Percentiles rank a stretch among this genome's conserved stretches.
phyloP scores from a whole-genome alignment of 1,140 invertebrate species.

The Gonatopus flavifemur region DNA sequence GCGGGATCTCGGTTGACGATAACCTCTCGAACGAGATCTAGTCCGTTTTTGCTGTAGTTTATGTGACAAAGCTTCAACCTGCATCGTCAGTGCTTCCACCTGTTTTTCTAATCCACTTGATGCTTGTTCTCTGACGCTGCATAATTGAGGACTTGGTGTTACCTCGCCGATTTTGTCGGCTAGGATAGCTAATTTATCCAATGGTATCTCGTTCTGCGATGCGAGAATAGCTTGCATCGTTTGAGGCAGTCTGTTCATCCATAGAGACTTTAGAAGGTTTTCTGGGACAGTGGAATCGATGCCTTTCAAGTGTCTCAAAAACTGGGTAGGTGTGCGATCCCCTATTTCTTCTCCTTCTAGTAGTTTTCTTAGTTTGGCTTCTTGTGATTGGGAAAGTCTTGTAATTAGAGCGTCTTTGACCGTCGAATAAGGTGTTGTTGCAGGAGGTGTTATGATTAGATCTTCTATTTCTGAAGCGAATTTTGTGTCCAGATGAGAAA shows the following conservation, averaged over 20 bases:
- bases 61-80: too few relatives aligned
- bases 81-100: too few relatives aligned
- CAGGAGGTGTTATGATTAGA: constrained; percentile 15
- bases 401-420: constrained; percentile 34
- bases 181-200: constrained; percentile 39
- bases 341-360: constrained; percentile 38
- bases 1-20: background rate
- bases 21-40: background rate
- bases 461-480: constrained; percentile 7
- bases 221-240: constrained; percentile 17
- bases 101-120: too few relatives aligned
- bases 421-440: constrained; percentile 16
- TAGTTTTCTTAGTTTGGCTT: constrained; percentile 26
- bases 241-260: constrained; percentile 17
- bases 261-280: constrained; percentile 17
- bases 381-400: constrained; percentile 25
- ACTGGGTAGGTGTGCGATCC: constrained; percentile 38
- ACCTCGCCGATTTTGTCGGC: constrained; percentile 50
- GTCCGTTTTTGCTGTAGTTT: background rate
- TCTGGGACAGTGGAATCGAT: constrained; percentile 10
- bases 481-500: constrained; percentile 3
- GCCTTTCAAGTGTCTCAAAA: constrained; percentile 24
- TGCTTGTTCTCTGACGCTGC: background rate
- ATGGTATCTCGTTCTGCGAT: background rate
- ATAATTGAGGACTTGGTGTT: background rate